Percentiles rank a stretch among this genome's conserved stretches.
Evolutionary conservation across 2,797 vertebrate species (phyloP).

Genomic region (Sebastes taczanowskii): DNA sequence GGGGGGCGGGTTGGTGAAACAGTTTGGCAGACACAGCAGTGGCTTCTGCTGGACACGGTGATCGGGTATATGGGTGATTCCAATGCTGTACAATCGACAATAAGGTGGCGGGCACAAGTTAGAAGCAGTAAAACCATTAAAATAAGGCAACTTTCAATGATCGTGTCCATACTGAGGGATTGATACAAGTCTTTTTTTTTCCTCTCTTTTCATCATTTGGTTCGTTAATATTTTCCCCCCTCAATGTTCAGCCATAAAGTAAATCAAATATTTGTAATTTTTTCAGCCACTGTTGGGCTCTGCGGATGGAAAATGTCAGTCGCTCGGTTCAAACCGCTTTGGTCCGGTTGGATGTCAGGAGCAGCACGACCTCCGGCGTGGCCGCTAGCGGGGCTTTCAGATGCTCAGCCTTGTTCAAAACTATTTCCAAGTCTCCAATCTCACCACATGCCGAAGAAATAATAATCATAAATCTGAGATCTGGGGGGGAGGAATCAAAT

Average conservation of each 20-base stretch:
- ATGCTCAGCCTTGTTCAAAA: conserved; percentile 46
- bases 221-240: conserved; percentile 34
- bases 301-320: conserved; percentile 46
- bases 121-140: conserved; percentile 78
- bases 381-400: conserved; percentile 19
- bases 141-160: conserved; percentile 85
- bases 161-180: conserved; percentile 63
- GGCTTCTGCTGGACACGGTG: conserved; percentile 42
- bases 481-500: conserved; percentile 30
- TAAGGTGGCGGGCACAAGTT: conserved; percentile 69
- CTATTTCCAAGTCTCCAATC: conserved; percentile 54
- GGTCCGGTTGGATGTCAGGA: conserved; percentile 65
- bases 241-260: conserved; percentile 51
- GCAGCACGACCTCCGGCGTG: conserved; percentile 8
- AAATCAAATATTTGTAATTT: conserved; percentile 46
- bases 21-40: conserved; percentile 50
- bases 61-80: conserved; percentile 43
- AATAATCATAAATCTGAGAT: conserved; percentile 52
- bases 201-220: conserved; percentile 51
- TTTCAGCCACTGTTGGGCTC: conserved; percentile 20
- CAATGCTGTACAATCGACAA: conserved; percentile 73
- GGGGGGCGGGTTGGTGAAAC: not conserved
- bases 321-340: conserved; percentile 67
- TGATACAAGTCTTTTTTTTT: conserved; percentile 39
- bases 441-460: conserved; percentile 48